These are phyloP conservation scores for Tortricodes alternella DNA, from an alignment of 2,888 invertebrate genomes.

Conservation along the genomic window DNA sequence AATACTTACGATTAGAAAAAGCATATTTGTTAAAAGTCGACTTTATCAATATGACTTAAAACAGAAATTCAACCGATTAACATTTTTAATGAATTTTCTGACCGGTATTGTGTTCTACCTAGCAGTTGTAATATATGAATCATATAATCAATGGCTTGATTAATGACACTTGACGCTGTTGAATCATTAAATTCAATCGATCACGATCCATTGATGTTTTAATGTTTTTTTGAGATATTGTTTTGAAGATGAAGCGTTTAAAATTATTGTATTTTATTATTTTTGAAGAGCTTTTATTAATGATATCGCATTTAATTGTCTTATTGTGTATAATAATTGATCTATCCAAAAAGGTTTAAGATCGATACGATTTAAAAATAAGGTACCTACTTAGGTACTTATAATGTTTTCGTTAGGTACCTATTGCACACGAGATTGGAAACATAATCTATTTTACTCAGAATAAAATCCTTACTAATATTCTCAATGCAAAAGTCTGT, in stretches of 20 bases:
- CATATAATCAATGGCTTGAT: constrained; percentile 19
- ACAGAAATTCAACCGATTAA: background rate
- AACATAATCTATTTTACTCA: too few species aligned
- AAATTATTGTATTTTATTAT: constrained; percentile 14
- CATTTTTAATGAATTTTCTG: background rate
- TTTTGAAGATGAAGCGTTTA: constrained; percentile 7
- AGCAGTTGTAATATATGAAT: constrained; percentile 15
- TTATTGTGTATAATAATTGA: background rate
- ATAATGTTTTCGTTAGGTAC: too few species aligned
- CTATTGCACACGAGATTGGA: too few species aligned
- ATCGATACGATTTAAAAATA: too few species aligned
- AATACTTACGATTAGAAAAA: background rate
- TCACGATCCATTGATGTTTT: constrained; percentile 23
- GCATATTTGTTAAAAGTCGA: background rate
- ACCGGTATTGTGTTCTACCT: background rate
- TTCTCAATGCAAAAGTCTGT: too few species aligned
- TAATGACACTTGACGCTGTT: constrained; percentile 5
- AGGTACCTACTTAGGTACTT: too few species aligned
- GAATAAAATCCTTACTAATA: too few species aligned
- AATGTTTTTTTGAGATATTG: constrained; percentile 19
- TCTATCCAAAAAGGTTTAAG: too few species aligned
- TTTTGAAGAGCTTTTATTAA: constrained; percentile 5
- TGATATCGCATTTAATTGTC: background rate
- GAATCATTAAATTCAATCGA: constrained; percentile 29
- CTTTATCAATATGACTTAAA: background rate